These are phyloP conservation scores for Stenurella melanura DNA, from an alignment of 2,888 invertebrate species.

Conservation along the genomic window DNA sequence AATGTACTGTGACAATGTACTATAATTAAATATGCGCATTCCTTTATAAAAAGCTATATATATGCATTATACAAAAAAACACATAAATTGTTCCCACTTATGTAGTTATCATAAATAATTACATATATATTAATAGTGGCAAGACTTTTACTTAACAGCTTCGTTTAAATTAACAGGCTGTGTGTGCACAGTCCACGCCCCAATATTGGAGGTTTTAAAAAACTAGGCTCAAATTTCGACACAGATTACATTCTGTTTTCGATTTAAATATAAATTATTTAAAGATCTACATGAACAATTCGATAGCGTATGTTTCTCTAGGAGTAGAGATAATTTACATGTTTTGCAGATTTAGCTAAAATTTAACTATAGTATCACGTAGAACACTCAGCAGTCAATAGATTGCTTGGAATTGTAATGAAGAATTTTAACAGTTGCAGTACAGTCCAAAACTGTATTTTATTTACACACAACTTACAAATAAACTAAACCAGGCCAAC, in stretches of 20 bases:
- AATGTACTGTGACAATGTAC: constrained; percentile 1
- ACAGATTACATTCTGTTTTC: background rate
- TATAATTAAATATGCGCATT: constrained; percentile 10
- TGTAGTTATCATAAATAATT: constrained; percentile 29
- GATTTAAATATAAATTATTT: background rate
- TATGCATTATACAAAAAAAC: constrained; percentile 27
- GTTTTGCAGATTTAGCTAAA: background rate
- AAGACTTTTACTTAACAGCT: background rate
- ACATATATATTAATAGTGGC: constrained; percentile 14
- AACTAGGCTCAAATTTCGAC: constrained; percentile 3
- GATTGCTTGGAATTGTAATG: background rate
- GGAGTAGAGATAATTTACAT: background rate
- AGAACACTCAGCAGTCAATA: background rate
- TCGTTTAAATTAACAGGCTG: background rate
- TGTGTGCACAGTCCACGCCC: background rate
- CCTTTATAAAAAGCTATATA: constrained; percentile 30
- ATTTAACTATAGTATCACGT: background rate
- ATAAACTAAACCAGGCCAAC: background rate
- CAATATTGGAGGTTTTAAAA: background rate
- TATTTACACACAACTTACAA: background rate
- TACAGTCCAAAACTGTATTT: constrained; percentile 3
- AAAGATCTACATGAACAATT: background rate
- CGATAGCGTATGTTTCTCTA: background rate
- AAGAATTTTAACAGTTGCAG: background rate
- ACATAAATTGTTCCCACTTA: constrained; percentile 20